Evolutionary conservation across 2,113 vertebrate genomes (phyloP).

Genomic region (Synodontis membranacea): DNA sequence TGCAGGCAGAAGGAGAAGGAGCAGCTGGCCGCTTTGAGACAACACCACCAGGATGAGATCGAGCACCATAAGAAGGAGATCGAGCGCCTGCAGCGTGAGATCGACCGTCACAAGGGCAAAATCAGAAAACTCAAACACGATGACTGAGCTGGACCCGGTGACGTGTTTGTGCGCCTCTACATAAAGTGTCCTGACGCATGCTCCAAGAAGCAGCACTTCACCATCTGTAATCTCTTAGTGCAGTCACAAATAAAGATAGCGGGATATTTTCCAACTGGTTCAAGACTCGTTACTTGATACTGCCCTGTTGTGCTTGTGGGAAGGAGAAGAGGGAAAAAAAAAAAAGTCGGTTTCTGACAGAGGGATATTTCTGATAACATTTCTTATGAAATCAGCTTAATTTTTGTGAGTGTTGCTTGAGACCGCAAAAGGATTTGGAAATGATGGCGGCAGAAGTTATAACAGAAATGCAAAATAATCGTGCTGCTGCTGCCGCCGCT

Average conservation of each 20-base stretch:
- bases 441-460: not conserved
- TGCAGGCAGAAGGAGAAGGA: slow-evolving; percentile 83
- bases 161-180: not conserved
- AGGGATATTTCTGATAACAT: not conserved
- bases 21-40: slow-evolving; percentile 77
- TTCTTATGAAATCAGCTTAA: not conserved
- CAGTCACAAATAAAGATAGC: slow-evolving; percentile 22
- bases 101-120: slow-evolving; percentile 84
- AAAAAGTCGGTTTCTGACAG: not conserved
- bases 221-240: slow-evolving; percentile 11
- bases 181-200: not conserved
- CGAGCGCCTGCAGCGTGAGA: slow-evolving; percentile 86
- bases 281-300: not conserved
- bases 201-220: slow-evolving; percentile 7
- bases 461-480: not conserved
- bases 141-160: slow-evolving; percentile 64
- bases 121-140: slow-evolving; percentile 81
- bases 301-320: not conserved
- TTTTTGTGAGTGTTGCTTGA: not conserved
- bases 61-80: slow-evolving; percentile 85
- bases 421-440: not conserved
- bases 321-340: not conserved
- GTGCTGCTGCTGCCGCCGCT: not conserved
- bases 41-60: slow-evolving; percentile 89
- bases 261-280: slow-evolving; percentile 30